These are phyloP conservation scores for Metopia argyrocephala DNA, from an alignment of 2,888 invertebrate species.

Conservation along the genomic window DNA sequence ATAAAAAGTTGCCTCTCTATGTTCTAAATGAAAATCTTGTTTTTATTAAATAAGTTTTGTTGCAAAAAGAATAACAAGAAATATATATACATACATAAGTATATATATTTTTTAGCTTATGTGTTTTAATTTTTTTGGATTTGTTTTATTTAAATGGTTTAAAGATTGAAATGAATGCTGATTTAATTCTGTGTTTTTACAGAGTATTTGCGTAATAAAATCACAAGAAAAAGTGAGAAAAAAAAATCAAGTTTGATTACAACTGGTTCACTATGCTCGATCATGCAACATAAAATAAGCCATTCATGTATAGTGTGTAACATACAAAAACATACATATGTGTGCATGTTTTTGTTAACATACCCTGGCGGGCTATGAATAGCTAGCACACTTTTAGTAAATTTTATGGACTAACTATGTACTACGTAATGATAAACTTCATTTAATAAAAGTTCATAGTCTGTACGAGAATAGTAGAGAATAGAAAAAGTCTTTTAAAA, in stretches of 20 bases:
- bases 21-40: neutral
- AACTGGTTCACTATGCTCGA: conserved; percentile 57
- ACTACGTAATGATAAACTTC: too few relatives aligned
- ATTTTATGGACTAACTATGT: too few relatives aligned
- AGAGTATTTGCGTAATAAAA: conserved; percentile 47
- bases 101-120: neutral
- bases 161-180: neutral
- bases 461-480: too few relatives aligned
- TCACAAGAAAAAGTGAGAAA: neutral
- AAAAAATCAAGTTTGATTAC: conserved; percentile 52
- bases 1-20: neutral
- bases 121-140: too few relatives aligned
- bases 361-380: too few relatives aligned
- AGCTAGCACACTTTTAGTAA: too few relatives aligned
- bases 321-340: neutral
- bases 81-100: neutral
- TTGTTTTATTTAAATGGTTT: too few relatives aligned
- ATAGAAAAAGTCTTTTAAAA: too few relatives aligned
- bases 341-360: neutral
- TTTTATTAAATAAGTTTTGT: neutral
- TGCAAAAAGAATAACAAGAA: neutral
- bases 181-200: conserved; percentile 26
- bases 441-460: too few relatives aligned
- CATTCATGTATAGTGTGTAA: too few relatives aligned
- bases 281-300: too few relatives aligned